These are phyloP conservation scores for Clamator glandarius DNA, from an alignment of 2,797 vertebrate genomes.

Conservation along the genomic window DNA sequence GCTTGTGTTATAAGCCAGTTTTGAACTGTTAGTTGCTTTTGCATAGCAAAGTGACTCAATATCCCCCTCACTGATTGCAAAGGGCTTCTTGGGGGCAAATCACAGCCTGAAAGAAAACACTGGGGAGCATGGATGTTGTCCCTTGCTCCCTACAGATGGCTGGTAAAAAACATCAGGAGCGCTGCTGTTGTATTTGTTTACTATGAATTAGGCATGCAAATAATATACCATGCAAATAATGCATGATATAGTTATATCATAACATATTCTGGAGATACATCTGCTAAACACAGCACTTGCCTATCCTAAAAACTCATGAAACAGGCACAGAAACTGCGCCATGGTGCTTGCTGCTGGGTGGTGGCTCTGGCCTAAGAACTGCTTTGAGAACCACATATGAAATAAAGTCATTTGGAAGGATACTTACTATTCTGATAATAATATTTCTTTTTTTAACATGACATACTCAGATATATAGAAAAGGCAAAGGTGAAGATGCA, in stretches of 20 bases:
- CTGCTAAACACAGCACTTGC: background rate
- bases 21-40: rapidly evolving
- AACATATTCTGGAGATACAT: background rate
- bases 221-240: too few species aligned
- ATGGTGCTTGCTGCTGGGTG: background rate
- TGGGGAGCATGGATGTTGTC: rapidly evolving
- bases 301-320: background rate
- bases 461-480: background rate
- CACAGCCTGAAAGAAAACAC: background rate
- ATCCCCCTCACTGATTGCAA: background rate
- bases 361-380: background rate
- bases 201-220: background rate
- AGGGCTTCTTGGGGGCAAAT: background rate
- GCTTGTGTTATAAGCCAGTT: background rate
- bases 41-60: background rate
- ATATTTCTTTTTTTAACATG: background rate
- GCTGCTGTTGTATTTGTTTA: background rate
- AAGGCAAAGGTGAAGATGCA: conserved; percentile 44
- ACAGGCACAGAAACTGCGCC: background rate
- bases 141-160: background rate
- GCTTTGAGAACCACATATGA: background rate
- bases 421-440: background rate
- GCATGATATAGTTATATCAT: too few species aligned
- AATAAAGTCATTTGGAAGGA: background rate
- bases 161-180: background rate